Percentiles rank a stretch among this genome's conserved stretches.
Conservation (phyloP, 2,113 vertebrate species). For the Rhodinocichla rosea region DNA sequence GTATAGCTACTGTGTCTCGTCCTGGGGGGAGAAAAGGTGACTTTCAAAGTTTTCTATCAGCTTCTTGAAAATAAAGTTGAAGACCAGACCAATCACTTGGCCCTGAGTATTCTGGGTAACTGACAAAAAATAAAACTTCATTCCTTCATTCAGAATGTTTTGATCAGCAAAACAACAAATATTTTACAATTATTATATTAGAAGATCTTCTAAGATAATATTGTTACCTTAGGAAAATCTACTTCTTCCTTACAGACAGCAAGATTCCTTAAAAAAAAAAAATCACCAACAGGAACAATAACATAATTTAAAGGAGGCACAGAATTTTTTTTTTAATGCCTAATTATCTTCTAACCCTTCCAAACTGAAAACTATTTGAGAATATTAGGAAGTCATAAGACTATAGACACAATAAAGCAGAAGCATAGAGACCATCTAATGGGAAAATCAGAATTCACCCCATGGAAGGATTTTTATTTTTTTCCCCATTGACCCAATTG, state of each 20-base stretch:
- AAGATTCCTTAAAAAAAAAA: not conserved
- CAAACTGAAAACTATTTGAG: not conserved
- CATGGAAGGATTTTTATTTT: not conserved
- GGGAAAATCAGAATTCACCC: not conserved
- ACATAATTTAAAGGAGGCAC: not conserved
- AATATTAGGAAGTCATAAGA: not conserved
- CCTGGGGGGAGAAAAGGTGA: not conserved
- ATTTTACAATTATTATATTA: not conserved
- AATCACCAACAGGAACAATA: not conserved
- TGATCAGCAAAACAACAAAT: not conserved
- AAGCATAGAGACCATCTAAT: not conserved
- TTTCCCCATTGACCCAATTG: not conserved
- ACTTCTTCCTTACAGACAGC: not conserved
- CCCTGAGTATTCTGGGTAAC: not conserved
- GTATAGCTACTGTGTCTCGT: not conserved
- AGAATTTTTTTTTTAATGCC: not conserved
- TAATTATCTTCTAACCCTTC: not conserved
- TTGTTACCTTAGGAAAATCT: not conserved
- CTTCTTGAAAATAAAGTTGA: not conserved
- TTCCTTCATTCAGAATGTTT: not conserved
- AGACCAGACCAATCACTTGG: not conserved
- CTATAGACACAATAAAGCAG: not conserved
- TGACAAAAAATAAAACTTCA: not conserved
- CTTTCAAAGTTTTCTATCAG: not conserved
- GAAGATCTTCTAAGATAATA: not conserved